A percentile compares a stretch with the other conserved stretches of the same genome.
These are phyloP conservation scores for Leptoteleia sp. DNA, from an alignment of 1,140 invertebrate genomes.

Conservation along the genomic window DNA sequence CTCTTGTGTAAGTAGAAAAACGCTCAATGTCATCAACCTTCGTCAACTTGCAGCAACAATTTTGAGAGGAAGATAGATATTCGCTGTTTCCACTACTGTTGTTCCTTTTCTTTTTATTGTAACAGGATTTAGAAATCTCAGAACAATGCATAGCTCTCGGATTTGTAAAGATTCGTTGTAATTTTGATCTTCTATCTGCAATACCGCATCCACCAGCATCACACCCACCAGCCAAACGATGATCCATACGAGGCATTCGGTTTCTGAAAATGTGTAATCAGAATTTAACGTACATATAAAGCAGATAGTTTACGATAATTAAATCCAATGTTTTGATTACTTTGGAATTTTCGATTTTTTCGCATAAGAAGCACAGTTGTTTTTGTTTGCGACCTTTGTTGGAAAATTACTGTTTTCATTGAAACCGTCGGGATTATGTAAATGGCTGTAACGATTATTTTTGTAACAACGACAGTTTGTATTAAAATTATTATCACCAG, in stretches of 20 bases:
- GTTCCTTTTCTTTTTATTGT: not conserved
- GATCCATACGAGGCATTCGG: not conserved
- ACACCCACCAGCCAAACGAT: slow-evolving; percentile 7
- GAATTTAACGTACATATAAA: too few relatives aligned
- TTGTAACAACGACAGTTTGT: slow-evolving; percentile 4
- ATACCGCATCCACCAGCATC: too few relatives aligned
- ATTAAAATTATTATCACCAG: not conserved
- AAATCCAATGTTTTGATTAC: too few relatives aligned
- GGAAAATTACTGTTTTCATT: slow-evolving; percentile 21
- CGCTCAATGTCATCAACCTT: not conserved
- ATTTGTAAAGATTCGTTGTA: not conserved
- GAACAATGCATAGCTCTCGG: not conserved
- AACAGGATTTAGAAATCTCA: not conserved
- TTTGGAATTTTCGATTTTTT: slow-evolving; percentile 1
- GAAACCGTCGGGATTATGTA: slow-evolving; percentile 36
- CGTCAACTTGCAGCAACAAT: not conserved
- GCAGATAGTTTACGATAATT: too few relatives aligned
- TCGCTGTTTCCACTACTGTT: slow-evolving; percentile 1
- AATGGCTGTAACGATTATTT: not conserved
- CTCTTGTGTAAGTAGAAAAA: slow-evolving; percentile 8
- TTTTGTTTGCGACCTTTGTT: not conserved
- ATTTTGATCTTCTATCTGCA: slow-evolving; percentile 5
- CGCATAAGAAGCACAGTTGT: not conserved
- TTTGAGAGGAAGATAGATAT: slow-evolving; percentile 3
- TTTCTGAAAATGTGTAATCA: too few relatives aligned